Percentiles rank a stretch among this genome's conserved stretches.
phyloP scores from a whole-genome alignment of 2,797 vertebrate genomes.

The Acanthornis magna region DNA sequence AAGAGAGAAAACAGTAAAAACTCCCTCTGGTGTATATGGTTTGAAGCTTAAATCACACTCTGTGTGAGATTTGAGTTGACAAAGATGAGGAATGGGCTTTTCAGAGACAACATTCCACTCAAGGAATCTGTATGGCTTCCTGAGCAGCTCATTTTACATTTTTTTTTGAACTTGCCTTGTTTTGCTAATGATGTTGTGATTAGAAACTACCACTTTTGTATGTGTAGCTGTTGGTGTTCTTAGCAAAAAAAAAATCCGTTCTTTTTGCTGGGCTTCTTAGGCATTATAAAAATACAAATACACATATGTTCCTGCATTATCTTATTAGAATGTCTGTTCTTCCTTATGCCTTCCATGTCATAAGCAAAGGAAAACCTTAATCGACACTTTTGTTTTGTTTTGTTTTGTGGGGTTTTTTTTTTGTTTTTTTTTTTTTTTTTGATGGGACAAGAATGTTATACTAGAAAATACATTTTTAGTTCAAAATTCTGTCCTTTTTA shows the following conservation, averaged over 20 bases:
- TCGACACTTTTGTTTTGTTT: neutral
- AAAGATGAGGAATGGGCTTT: neutral
- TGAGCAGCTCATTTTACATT: neutral
- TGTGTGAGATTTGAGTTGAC: neutral
- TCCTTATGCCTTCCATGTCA: neutral
- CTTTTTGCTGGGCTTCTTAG: neutral
- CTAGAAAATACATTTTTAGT: neutral
- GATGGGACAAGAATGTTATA: rapidly evolving
- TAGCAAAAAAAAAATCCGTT: neutral
- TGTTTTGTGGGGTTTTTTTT: no score
- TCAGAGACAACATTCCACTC: neutral
- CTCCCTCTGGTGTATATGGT: neutral
- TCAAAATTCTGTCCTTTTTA: neutral
- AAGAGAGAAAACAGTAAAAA: neutral
- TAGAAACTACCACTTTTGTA: neutral
- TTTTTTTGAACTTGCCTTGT: neutral
- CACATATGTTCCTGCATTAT: neutral
- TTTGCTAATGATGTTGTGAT: neutral
- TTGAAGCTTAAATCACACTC: neutral
- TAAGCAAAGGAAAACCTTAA: neutral
- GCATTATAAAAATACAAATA: neutral
- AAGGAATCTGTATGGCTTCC: neutral
- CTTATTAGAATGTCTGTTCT: neutral
- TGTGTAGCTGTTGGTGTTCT: neutral
- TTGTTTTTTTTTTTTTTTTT: neutral